Conservation (phyloP, 2,797 vertebrate species). For the Micrastur ruficollis region DNA sequence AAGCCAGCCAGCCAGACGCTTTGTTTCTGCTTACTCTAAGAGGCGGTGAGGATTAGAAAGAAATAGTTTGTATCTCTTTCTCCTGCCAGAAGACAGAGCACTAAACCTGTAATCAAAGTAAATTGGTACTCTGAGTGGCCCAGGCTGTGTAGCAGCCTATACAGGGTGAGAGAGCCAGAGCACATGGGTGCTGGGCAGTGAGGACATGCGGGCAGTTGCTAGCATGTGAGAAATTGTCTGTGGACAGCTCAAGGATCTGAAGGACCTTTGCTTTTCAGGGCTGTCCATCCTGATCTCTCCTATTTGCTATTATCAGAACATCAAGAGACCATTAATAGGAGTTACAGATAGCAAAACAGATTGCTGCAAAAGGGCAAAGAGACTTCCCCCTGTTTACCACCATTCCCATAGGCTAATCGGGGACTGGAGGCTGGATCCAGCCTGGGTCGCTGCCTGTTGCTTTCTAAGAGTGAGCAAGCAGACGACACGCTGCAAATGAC, state of each 20-base stretch:
- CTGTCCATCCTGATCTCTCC: background rate
- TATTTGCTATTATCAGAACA: background rate
- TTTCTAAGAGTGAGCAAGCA: background rate
- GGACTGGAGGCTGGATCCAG: background rate
- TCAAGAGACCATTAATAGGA: background rate
- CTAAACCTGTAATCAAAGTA: background rate
- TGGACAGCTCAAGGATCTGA: background rate
- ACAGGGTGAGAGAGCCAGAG: background rate
- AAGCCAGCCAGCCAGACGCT: background rate
- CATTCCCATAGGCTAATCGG: background rate
- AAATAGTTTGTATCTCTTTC: background rate
- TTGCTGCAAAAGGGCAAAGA: background rate
- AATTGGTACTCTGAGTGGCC: background rate
- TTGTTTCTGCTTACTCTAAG: background rate
- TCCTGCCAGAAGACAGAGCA: background rate
- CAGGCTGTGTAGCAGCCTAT: background rate
- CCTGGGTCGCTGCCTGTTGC: background rate
- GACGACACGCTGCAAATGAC: background rate
- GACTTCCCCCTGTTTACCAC: background rate
- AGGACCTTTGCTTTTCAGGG: background rate
- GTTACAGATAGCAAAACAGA: background rate
- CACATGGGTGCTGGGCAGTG: background rate
- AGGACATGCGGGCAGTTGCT: accelerated
- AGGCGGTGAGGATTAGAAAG: background rate
- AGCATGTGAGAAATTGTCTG: background rate